Evolutionary conservation across 2,888 invertebrate species (phyloP).

Genomic region (Microplitis deprimator): DNA sequence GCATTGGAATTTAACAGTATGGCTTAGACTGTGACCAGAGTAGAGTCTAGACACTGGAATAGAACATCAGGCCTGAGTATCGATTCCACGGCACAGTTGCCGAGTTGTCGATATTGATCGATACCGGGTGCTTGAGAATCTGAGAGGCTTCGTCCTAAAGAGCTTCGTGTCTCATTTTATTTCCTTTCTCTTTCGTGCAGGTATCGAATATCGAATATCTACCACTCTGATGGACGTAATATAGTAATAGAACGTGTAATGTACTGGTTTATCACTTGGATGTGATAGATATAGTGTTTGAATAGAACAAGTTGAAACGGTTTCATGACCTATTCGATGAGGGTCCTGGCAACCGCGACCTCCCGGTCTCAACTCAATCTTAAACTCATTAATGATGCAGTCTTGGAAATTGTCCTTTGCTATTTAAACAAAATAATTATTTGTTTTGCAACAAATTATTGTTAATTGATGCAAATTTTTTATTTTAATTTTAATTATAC

Average conservation of each 20-base stretch:
- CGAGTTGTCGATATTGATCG: conserved; percentile 1
- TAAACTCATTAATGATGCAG: background rate
- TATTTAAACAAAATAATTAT: too few species aligned
- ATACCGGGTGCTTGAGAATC: background rate
- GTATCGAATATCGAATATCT: background rate
- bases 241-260: too few species aligned
- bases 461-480: too few species aligned
- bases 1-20: too few species aligned
- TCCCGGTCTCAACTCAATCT: background rate
- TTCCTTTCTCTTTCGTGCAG: background rate
- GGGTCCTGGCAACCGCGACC: background rate
- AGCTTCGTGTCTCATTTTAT: conserved; percentile 2
- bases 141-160: background rate
- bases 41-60: background rate
- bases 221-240: too few species aligned
- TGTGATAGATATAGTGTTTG: background rate
- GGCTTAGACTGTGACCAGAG: too few species aligned
- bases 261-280: too few species aligned
- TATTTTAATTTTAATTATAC: too few species aligned
- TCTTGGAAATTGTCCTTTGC: background rate
- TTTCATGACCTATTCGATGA: conserved; percentile 26
- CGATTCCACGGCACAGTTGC: background rate
- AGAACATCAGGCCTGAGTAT: background rate
- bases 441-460: too few species aligned
- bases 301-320: conserved; percentile 14